Percentiles rank a stretch among this genome's conserved stretches.
Conservation (phyloP, 2,888 invertebrate species). For the Phortica magna region DNA sequence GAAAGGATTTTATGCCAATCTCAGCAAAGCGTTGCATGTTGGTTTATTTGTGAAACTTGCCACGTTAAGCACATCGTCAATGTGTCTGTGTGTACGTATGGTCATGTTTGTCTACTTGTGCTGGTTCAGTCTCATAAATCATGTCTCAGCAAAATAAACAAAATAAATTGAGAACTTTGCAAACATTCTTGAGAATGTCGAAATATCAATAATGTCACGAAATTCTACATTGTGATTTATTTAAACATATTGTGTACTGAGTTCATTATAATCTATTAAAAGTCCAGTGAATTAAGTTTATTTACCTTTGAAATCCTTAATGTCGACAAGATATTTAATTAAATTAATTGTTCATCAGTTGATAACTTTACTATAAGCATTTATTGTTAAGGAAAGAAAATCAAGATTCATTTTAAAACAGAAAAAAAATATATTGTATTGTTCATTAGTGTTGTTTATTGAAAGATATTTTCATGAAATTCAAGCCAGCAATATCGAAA, state of each 20-base stretch:
- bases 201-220: constrained; percentile 42
- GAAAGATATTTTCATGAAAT: too few relatives aligned
- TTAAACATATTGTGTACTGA: too few relatives aligned
- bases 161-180: constrained; percentile 44
- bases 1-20: constrained; percentile 23
- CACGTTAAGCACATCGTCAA: not conserved
- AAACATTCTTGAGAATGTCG: constrained; percentile 39
- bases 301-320: not conserved
- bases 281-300: not conserved
- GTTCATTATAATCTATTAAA: constrained; percentile 8
- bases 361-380: too few relatives aligned
- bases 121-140: constrained; percentile 6
- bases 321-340: constrained; percentile 41
- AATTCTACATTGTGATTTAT: constrained; percentile 52
- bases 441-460: too few relatives aligned
- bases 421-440: too few relatives aligned
- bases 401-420: too few relatives aligned
- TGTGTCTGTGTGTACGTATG: constrained; percentile 10
- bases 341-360: constrained; percentile 14
- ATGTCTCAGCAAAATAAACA: constrained; percentile 37
- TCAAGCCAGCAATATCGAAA: too few relatives aligned
- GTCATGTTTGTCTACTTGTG: constrained; percentile 2
- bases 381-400: too few relatives aligned
- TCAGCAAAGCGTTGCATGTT: constrained; percentile 14
- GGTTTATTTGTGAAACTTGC: not conserved